Evolutionary conservation across 2,888 invertebrate genomes (phyloP), one percentile per base, ranked within the genome.

Genomic region (Dioctria linearis): DNA sequence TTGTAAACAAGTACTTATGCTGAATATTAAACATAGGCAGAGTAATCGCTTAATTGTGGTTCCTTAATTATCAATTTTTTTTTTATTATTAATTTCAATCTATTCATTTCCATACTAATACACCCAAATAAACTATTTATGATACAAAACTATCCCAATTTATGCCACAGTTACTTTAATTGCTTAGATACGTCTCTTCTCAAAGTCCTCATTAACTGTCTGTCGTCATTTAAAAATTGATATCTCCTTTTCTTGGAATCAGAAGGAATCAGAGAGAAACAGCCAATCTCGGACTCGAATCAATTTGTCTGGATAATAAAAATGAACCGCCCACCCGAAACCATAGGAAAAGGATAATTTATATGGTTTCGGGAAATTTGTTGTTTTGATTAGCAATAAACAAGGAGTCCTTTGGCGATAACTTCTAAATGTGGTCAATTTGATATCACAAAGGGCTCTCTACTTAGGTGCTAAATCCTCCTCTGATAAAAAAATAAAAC

Each of bases 281-380:
- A 51, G 49, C 51, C 43, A 51, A 69, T 69, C 69, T 69, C 40
- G 9, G 51, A 51, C 43, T 51, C 9, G 49, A 69, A 69, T 69
- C 69, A 69, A 69, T 69, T 69, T 69, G 69, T 69, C 69, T 39
- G 40, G 51, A 54, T 51, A 69, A 39, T 69, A 69, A 69, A 51
- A 67, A 67, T 69, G 39, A 51, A 51, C 42, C 69, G 69, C 69
- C 69, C 69, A 69, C 69, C 69, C 51, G 69, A 69, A 69, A 51
- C 49, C 49, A n/a, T 11, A 37, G 8, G 37, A 37, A 37, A 25
- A 8, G 51, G 39, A 39, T 69, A 69, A 69, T 69, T 69, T 69
- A 69, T 69, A 51, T 69, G 49, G 49, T 54, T 46, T 69, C 51
- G 51, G 51, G 6, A 39, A 69, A 51, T 51, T 37, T 54, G 51